Base-by-base conservation (phyloP, 2,888 invertebrate species). In the Calliphora vomitoria region DNA sequence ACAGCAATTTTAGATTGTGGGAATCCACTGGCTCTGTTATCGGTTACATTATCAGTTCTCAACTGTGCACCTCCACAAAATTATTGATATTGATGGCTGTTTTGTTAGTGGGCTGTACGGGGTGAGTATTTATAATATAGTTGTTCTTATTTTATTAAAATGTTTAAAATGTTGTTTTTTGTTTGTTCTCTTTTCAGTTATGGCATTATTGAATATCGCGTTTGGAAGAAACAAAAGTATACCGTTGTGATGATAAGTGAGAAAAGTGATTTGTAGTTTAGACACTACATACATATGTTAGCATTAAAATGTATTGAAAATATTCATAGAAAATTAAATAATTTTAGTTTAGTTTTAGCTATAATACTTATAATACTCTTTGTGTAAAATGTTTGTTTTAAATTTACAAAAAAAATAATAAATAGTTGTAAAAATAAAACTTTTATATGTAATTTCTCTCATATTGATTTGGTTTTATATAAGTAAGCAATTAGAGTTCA, bases 1-100 rank as follows among this genome's bases (percentile, higher is more conserved):
- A 97, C 93, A 97, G 98, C 89, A 98, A 98, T 94, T 98, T 98
- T 93, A 95, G 98, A 10, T 94, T 98, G 71, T 98, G 98, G 98
- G 98, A 98, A 93, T 96, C 98, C 0, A 95, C 97, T 0, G 98
- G 98, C 74, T 98, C 98, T 84, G 97, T 98, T 15, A 95, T 98
- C 80, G 96, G 97, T 0, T 98, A 98, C 90, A 95, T 96, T 0
- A 96, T 96, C 82, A 97, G 97, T 64, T 96, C 97, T 3, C 96
- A 96, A 91, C 93, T 98, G 6, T 97, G 97, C 91, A 96, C 97
- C 0, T 94, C 95, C 74, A 94, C 95, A 0, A 98, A 98, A 91
- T 93, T 98, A 8, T 95, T 95, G 91, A 94, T 96, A 44, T 94
- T 97, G 4, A 94, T 97, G 68, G 95, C 94, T 0, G 94, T 97